phyloP scores from a whole-genome alignment of 2,797 vertebrate genomes.

The Clamator glandarius region DNA sequence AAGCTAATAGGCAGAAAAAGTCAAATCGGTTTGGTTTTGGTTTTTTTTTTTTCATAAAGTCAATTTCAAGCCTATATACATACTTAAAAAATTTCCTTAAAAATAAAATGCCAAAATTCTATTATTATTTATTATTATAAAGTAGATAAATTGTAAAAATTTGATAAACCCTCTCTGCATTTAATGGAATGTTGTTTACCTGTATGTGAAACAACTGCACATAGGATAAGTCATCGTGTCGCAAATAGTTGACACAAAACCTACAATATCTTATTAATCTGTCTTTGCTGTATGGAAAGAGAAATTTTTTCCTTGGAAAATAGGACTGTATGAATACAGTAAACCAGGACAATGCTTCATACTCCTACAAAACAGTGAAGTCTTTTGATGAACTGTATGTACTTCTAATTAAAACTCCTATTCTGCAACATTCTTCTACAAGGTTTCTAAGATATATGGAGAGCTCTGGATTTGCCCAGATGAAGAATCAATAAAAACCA shows the following conservation, averaged over 20 bases:
- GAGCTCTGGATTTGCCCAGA: slow-evolving; percentile 70
- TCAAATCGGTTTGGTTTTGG: not conserved
- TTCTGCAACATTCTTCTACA: slow-evolving; percentile 24
- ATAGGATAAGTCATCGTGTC: slow-evolving; percentile 21
- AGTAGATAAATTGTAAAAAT: slow-evolving; percentile 20
- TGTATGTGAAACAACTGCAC: slow-evolving; percentile 46
- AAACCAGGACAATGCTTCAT: not conserved
- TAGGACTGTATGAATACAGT: slow-evolving; percentile 7
- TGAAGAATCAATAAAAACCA: slow-evolving; percentile 83
- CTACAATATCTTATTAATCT: slow-evolving; percentile 46
- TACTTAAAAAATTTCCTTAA: not conserved
- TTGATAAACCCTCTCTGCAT: not conserved
- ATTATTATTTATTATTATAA: slow-evolving; percentile 23
- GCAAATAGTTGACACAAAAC: slow-evolving; percentile 58
- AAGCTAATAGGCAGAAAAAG: slow-evolving; percentile 26
- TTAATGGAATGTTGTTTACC: slow-evolving; percentile 55
- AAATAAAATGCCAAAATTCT: not conserved
- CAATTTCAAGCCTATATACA: slow-evolving; percentile 24
- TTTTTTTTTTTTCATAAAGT: not conserved
- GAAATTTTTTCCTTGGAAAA: slow-evolving; percentile 14
- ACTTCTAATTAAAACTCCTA: slow-evolving; percentile 74
- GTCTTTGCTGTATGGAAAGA: slow-evolving; percentile 40
- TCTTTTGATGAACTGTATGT: slow-evolving; percentile 48
- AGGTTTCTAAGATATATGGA: slow-evolving; percentile 58
- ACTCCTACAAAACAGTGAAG: not conserved